Conservation (phyloP, 1,140 invertebrate genomes). For the Macrostomum lignano region DNA sequence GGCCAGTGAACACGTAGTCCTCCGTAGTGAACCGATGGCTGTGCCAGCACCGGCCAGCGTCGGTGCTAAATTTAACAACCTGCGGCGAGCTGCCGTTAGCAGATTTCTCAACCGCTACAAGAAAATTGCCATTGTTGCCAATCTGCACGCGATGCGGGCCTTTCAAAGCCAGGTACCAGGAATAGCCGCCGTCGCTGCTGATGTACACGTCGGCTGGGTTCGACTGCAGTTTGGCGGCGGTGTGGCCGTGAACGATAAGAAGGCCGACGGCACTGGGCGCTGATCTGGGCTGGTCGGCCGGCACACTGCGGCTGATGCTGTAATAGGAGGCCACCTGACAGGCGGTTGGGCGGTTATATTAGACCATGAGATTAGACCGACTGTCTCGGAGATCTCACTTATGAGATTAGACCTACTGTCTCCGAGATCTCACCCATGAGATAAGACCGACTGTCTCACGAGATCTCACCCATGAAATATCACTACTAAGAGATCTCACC, state of each 20-base stretch:
- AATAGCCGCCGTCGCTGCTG: slow-evolving; percentile 23
- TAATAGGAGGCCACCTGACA: too few species aligned
- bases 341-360: too few species aligned
- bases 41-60: slow-evolving; percentile 23
- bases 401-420: too few species aligned
- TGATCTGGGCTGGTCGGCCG: neutral
- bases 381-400: too few species aligned
- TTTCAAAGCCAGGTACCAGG: slow-evolving; percentile 17
- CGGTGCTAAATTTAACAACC: slow-evolving; percentile 28
- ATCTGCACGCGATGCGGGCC: slow-evolving; percentile 24
- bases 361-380: too few species aligned
- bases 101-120: slow-evolving; percentile 21
- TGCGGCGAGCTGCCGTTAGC: slow-evolving; percentile 49
- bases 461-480: too few species aligned
- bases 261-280: neutral
- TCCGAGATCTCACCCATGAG: too few species aligned
- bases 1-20: slow-evolving; percentile 59
- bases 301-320: neutral
- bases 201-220: slow-evolving; percentile 21
- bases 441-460: too few species aligned
- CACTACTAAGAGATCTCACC: too few species aligned
- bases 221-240: slow-evolving; percentile 19
- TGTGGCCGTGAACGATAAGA: slow-evolving; percentile 13
- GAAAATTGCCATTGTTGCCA: slow-evolving; percentile 21
- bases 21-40: slow-evolving; percentile 17